A percentile compares a stretch with the other conserved stretches of the same genome.
These are phyloP conservation scores for Stichodactyla helianthus DNA, from an alignment of 64 coral and sea anemone species.

Conservation along the genomic window DNA sequence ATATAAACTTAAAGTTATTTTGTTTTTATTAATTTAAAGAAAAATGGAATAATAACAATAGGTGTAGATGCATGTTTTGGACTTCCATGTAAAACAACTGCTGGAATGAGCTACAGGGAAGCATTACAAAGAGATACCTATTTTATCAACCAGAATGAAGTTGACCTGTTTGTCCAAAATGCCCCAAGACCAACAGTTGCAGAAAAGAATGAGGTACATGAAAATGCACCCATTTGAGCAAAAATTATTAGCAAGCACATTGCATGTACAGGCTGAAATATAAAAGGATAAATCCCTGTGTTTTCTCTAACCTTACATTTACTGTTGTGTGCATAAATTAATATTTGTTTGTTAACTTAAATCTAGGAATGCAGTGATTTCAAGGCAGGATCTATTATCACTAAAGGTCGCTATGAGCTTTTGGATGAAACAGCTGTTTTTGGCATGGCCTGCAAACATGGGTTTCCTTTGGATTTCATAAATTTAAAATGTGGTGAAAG, in stretches of 20 bases:
- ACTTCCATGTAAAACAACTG: slow-evolving; percentile 34
- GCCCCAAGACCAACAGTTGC: too few species aligned
- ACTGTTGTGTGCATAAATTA: too few species aligned
- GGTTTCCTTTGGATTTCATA: slow-evolving; percentile 44
- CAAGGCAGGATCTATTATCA: slow-evolving; percentile 31
- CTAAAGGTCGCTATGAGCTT: slow-evolving; percentile 22
- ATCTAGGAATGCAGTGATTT: slow-evolving; percentile 7
- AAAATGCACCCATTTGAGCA: too few species aligned
- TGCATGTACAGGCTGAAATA: too few species aligned
- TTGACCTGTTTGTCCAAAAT: slow-evolving; percentile 11
- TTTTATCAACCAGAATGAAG: slow-evolving; percentile 29
- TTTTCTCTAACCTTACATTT: too few species aligned
- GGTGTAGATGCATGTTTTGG: slow-evolving; percentile 49
- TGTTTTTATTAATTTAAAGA: neutral
- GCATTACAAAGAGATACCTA: neutral
- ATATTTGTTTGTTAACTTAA: neutral
- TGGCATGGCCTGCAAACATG: slow-evolving; percentile 41
- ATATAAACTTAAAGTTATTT: too few species aligned
- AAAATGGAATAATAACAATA: slow-evolving; percentile 40
- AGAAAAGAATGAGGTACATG: too few species aligned
- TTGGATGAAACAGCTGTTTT: slow-evolving; percentile 46
- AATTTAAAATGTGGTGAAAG: slow-evolving; percentile 51
- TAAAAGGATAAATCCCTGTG: too few species aligned
- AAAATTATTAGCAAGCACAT: too few species aligned
- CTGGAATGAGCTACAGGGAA: slow-evolving; percentile 19